Evolutionary conservation across 2,888 invertebrate genomes (phyloP).

Genomic region (Pammene aurita): DNA sequence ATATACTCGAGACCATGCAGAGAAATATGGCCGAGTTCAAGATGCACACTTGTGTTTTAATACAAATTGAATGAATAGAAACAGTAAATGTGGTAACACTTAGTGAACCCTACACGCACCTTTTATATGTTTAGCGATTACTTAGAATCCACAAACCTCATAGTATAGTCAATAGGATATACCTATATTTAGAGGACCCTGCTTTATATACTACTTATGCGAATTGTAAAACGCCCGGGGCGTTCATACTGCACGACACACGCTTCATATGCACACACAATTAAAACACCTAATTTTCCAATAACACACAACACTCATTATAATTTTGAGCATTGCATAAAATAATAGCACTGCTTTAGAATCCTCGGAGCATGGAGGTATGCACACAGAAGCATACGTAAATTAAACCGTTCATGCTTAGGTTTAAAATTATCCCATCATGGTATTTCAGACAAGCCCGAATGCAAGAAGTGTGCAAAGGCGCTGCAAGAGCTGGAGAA

Average conservation of each 20-base stretch:
- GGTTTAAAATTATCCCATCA: constrained; percentile 38
- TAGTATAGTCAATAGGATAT: constrained; percentile 17
- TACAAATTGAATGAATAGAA: constrained; percentile 41
- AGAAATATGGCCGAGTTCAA: constrained; percentile 37
- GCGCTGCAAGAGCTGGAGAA: constrained; percentile 95
- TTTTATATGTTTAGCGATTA: constrained; percentile 36
- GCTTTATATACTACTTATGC: constrained; percentile 38
- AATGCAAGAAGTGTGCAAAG: constrained; percentile 95
- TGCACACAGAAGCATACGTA: constrained; percentile 31
- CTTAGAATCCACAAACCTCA: constrained; percentile 33
- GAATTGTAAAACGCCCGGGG: constrained; percentile 23
- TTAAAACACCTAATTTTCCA: constrained; percentile 54
- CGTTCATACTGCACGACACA: constrained; percentile 45
- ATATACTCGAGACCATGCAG: constrained; percentile 46
- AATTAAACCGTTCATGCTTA: not conserved
- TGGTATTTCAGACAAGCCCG: constrained; percentile 91
- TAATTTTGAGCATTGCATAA: constrained; percentile 60
- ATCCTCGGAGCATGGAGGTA: constrained; percentile 65
- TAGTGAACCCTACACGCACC: constrained; percentile 33
- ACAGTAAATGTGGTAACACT: constrained; percentile 48
- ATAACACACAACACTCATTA: constrained; percentile 63
- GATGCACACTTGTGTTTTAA: constrained; percentile 38
- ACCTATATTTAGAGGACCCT: constrained; percentile 9
- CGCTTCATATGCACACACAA: constrained; percentile 59
- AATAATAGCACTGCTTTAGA: constrained; percentile 75